Conservation (phyloP, 2,797 vertebrate species). For the Hemibagrus guttatus region DNA sequence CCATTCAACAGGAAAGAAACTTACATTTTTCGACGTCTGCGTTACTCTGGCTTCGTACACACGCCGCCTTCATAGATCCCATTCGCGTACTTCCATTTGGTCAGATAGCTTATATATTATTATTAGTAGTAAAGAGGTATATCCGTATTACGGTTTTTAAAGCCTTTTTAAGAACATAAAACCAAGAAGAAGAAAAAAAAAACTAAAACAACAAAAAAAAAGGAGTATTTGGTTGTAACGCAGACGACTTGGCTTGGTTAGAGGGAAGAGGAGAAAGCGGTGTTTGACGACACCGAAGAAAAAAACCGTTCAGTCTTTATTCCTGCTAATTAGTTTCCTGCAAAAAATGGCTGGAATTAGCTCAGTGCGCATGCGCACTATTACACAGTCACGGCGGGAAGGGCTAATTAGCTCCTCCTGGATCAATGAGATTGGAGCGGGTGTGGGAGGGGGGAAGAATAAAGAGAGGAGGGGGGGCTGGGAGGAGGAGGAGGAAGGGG, state of each 20-base stretch:
- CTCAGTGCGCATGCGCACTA: constrained; percentile 99
- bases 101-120: constrained; percentile 85
- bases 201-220: constrained; percentile 57
- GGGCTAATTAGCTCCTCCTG: constrained; percentile 99
- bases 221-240: constrained; percentile 92
- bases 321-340: constrained; percentile 99
- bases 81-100: constrained; percentile 82
- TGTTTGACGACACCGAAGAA: constrained; percentile 96
- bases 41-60: constrained; percentile 87
- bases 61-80: constrained; percentile 88
- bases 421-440: constrained; percentile 98
- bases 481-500: constrained; percentile 65
- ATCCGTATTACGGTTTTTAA: constrained; percentile 73
- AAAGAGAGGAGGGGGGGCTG: constrained; percentile 68
- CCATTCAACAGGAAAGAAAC: constrained; percentile 68
- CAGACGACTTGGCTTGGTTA: constrained; percentile 86
- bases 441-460: constrained; percentile 71
- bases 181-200: not conserved
- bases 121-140: constrained; percentile 74
- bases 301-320: constrained; percentile 99
- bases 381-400: constrained; percentile 99
- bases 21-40: constrained; percentile 89
- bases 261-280: constrained; percentile 93
- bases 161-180: constrained; percentile 66
- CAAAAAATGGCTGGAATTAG: constrained; percentile 99